These are phyloP conservation scores for Pegoplata infirma DNA, from an alignment of 2,888 invertebrate species.

Conservation along the genomic window DNA sequence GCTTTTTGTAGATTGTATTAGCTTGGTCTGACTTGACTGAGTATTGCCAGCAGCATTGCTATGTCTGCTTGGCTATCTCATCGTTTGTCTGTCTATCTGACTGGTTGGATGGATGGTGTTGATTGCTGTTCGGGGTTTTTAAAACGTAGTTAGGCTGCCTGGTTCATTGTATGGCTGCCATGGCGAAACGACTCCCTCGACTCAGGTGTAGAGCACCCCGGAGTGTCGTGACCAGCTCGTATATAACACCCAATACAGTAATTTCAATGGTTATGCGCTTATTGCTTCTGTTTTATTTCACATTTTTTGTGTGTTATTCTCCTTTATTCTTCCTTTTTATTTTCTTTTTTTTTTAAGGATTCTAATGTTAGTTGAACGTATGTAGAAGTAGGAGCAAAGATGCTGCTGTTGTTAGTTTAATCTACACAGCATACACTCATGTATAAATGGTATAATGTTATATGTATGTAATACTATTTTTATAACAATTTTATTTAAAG, in stretches of 20 bases:
- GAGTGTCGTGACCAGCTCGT: slow-evolving; percentile 78
- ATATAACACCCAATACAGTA: slow-evolving; percentile 78
- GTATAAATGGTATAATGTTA: too few species aligned
- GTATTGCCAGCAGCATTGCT: not conserved
- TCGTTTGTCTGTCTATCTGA: slow-evolving; percentile 42
- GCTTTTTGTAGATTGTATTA: slow-evolving; percentile 48
- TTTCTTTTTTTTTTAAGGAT: slow-evolving; percentile 40
- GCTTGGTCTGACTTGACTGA: slow-evolving; percentile 23
- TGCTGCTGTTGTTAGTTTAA: slow-evolving; percentile 42
- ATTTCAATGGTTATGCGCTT: slow-evolving; percentile 76
- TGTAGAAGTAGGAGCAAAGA: slow-evolving; percentile 5
- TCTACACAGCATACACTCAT: slow-evolving; percentile 1
- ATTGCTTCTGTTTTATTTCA: slow-evolving; percentile 60
- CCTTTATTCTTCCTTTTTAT: slow-evolving; percentile 34
- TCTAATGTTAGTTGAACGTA: slow-evolving; percentile 39
- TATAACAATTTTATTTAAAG: not conserved
- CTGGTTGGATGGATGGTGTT: slow-evolving; percentile 72
- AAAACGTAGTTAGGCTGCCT: slow-evolving; percentile 78
- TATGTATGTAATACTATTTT: not conserved
- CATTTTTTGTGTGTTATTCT: slow-evolving; percentile 4
- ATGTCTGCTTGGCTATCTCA: slow-evolving; percentile 12
- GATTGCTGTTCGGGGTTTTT: slow-evolving; percentile 78
- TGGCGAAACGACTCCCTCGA: slow-evolving; percentile 77
- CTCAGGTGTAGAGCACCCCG: slow-evolving; percentile 78
- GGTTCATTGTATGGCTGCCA: slow-evolving; percentile 59